phyloP scores from a whole-genome alignment of 2,113 vertebrate species.

The Sphaerodactylus townsendi region DNA sequence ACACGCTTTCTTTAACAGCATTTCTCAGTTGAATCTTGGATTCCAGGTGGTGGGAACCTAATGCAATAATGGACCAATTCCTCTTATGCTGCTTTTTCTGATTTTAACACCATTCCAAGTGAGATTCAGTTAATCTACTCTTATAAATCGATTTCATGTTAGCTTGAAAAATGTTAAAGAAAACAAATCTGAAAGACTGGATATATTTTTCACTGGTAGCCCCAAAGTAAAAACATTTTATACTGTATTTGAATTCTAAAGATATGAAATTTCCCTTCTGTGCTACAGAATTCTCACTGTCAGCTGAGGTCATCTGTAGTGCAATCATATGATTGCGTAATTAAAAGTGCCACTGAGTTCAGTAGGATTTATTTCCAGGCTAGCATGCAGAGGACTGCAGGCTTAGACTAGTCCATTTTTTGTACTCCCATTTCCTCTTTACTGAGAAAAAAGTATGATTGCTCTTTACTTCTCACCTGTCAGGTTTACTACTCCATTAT shows the following conservation, averaged over 20 bases:
- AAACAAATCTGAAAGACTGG: not conserved
- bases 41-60: rapidly evolving
- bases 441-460: slow-evolving; percentile 34
- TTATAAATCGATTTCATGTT: slow-evolving; percentile 5
- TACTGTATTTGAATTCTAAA: not conserved
- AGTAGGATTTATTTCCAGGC: no score
- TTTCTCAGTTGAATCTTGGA: not conserved
- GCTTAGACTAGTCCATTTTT: not conserved
- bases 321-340: no score
- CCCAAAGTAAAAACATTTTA: not conserved
- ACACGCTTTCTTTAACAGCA: not conserved
- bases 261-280: not conserved
- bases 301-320: slow-evolving; percentile 13
- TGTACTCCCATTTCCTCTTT: slow-evolving; percentile 28
- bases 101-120: not conserved
- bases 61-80: not conserved
- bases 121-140: not conserved
- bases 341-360: no score
- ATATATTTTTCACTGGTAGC: not conserved
- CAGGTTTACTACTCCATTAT: slow-evolving; percentile 98
- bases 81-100: slow-evolving; percentile 7
- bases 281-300: not conserved
- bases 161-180: slow-evolving; percentile 1
- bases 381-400: no score
- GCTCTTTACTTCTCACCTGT: slow-evolving; percentile 90